A percentile compares a stretch with the other conserved stretches of the same genome.
Evolutionary conservation across 2,888 invertebrate genomes (phyloP).

Genomic region (Teleiodes luculella): DNA sequence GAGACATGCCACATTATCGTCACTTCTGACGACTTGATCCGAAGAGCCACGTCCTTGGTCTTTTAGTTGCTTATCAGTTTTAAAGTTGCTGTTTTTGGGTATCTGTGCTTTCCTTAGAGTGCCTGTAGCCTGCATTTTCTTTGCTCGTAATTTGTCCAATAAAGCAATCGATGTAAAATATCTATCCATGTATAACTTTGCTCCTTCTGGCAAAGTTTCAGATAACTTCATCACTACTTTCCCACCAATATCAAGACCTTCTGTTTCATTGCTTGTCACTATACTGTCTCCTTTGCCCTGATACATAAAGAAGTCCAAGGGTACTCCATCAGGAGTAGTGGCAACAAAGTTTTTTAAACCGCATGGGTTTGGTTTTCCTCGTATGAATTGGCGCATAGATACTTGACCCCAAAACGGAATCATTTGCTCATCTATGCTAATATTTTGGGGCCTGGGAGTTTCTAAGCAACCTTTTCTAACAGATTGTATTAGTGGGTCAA

Average conservation of each 20-base stretch:
- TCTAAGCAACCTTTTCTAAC: slow-evolving; percentile 13
- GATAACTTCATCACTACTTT: slow-evolving; percentile 3
- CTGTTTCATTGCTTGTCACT: background rate
- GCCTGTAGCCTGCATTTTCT: slow-evolving; percentile 11
- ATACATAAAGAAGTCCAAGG: slow-evolving; percentile 12
- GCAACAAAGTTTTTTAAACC: slow-evolving; percentile 19
- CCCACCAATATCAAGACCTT: slow-evolving; percentile 8
- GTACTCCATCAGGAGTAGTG: slow-evolving; percentile 2
- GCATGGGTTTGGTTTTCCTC: slow-evolving; percentile 20
- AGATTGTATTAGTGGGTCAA: slow-evolving; percentile 10
- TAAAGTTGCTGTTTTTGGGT: slow-evolving; percentile 5
- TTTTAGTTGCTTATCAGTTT: slow-evolving; percentile 9
- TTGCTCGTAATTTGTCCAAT: slow-evolving; percentile 13
- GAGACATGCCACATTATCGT: background rate
- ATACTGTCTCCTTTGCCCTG: background rate
- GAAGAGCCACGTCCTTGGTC: slow-evolving; percentile 16
- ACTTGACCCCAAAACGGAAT: slow-evolving; percentile 15
- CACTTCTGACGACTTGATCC: slow-evolving; percentile 15
- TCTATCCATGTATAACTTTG: slow-evolving; percentile 12
- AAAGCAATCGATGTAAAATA: slow-evolving; percentile 16
- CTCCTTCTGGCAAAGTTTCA: background rate
- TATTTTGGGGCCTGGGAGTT: background rate
- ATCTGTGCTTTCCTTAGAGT: background rate
- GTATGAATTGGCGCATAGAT: slow-evolving; percentile 18
- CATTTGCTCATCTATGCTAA: slow-evolving; percentile 18